Base-by-base conservation (phyloP, 2,113 vertebrate species). In the Channa argus region DNA sequence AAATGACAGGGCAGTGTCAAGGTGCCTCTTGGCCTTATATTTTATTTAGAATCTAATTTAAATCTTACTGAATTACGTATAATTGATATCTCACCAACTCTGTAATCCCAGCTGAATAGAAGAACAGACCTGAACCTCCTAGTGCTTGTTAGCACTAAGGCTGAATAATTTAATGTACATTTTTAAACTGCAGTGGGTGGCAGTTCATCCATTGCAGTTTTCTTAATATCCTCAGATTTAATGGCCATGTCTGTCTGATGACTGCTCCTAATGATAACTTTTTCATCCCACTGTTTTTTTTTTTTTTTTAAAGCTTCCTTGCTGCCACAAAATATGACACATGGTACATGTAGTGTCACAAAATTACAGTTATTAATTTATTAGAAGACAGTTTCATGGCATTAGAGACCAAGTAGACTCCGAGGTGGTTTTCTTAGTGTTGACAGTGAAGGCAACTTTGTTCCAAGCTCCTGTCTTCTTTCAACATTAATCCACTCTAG, bases 31-130 rank as follows among this genome's bases (percentile, higher is more conserved):
- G 39, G 74, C 83, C 80, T 85, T 81, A 91, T 91, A 59, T 86
- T 79, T 89, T 88, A 91, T 90, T 90, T 63, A 91, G 58, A 64
- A 83, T 80, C 86, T 88, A 9, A 91, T 91, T 90, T 91, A 83
- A 87, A 86, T 88, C 78, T 64, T 14, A 15, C 66, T 63, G 67
- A 53, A 46, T 79, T 69, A 80, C 70, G 82, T 74, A 61, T 91
- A 82, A 90, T 91, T 90, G 69, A 88, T 88, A 68, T 85, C 77
- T 59, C 34, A 15, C 71, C 71, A 70, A 74, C 69, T 84, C 6
- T 71, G 79, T 76, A 77, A 86, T 85, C 79, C 81, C 80, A 63
- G 45, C 39, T 59, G 77, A 82, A 45, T 53, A 34, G 61, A 79
- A 77, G 89, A 78, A 82, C 80, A 66, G 76, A 81, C 65, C 49